Evolutionary conservation across 2,113 vertebrate genomes (phyloP).

Genomic region (Raja brachyura): DNA sequence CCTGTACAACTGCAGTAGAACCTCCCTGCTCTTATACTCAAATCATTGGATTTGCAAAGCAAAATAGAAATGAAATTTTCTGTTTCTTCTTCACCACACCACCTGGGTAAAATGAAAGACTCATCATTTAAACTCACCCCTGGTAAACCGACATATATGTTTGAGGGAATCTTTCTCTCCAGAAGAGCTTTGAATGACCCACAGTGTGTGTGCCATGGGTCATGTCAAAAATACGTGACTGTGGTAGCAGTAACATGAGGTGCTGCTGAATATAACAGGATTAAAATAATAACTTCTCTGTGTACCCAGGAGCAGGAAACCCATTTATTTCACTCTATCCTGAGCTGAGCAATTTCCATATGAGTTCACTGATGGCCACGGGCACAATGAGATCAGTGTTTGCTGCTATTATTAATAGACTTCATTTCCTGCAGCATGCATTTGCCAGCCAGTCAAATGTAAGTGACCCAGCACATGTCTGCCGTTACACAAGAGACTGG

Average conservation of each 20-base stretch:
- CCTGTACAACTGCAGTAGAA: too few relatives aligned
- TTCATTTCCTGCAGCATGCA: background rate
- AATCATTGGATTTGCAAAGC: background rate
- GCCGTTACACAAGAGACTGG: background rate
- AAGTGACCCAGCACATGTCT: background rate
- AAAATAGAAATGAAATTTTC: background rate
- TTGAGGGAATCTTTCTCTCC: background rate
- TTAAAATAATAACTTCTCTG: background rate
- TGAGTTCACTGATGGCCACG: background rate
- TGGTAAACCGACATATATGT: background rate
- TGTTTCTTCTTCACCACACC: background rate
- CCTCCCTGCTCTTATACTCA: too few relatives aligned
- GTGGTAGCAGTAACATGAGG: background rate
- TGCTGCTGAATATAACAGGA: background rate
- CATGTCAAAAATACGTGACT: background rate
- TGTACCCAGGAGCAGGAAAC: background rate
- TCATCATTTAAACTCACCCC: background rate
- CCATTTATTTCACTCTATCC: background rate
- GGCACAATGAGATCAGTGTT: background rate
- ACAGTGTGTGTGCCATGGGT: background rate
- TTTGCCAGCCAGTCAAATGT: background rate
- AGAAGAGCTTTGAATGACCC: background rate
- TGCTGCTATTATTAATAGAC: slow-evolving; percentile 22
- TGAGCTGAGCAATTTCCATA: background rate
- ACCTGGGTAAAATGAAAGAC: background rate